Conservation (phyloP, 2,113 vertebrate genomes). For the Spea bombifrons region DNA sequence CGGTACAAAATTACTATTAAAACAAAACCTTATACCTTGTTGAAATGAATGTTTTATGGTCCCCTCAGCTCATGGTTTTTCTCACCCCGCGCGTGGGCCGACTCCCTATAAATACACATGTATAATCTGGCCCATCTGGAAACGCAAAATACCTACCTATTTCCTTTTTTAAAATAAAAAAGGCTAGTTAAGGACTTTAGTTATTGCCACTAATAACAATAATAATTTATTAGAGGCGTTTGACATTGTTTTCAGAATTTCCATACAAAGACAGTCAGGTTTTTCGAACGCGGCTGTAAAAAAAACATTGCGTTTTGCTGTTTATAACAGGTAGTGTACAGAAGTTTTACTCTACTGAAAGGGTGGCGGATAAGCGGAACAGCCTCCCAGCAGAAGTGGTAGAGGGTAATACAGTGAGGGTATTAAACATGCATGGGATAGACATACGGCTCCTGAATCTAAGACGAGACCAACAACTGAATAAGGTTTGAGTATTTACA, state of each 20-base stretch:
- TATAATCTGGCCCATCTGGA: constrained; percentile 29
- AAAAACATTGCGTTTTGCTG: too few relatives aligned
- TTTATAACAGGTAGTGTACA: too few relatives aligned
- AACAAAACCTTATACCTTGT: constrained; percentile 26
- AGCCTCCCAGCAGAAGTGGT: too few relatives aligned
- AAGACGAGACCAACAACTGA: too few relatives aligned
- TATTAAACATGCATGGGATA: too few relatives aligned
- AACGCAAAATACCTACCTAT: constrained; percentile 7
- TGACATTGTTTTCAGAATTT: constrained; percentile 18
- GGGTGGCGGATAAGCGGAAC: too few relatives aligned
- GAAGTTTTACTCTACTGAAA: too few relatives aligned
- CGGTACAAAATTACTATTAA: constrained; percentile 36
- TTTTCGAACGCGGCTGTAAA: too few relatives aligned
- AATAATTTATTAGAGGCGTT: constrained; percentile 33
- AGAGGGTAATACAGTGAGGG: too few relatives aligned
- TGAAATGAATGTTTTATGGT: constrained; percentile 16
- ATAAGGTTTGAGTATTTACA: too few relatives aligned
- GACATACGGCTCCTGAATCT: too few relatives aligned
- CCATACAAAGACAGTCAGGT: too few relatives aligned
- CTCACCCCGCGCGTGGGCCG: constrained; percentile 5
- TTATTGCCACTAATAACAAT: constrained; percentile 22
- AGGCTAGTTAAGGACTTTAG: constrained; percentile 5
- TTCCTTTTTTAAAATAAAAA: neutral
- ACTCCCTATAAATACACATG: constrained; percentile 27
- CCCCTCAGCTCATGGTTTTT: constrained; percentile 13